Percentiles rank a stretch among this genome's conserved stretches.
phyloP scores from a whole-genome alignment of 2,888 invertebrate species.

The Chymomyza amoena region DNA sequence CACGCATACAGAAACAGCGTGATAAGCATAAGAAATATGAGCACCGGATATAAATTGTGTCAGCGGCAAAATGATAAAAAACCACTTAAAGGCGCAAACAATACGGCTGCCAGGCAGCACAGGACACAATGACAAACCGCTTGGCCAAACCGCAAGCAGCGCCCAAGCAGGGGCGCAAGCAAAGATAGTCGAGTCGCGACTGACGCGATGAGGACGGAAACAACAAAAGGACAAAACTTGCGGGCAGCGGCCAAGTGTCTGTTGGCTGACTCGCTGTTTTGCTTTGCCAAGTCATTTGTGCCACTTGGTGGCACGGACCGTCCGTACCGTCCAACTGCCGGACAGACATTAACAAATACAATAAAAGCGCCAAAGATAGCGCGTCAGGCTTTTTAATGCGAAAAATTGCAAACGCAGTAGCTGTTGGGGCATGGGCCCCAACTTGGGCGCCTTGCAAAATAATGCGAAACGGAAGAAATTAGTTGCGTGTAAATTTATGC shows the following conservation, averaged over 20 bases:
- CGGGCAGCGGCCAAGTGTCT: conserved; percentile 30
- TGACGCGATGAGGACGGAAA: conserved; percentile 46
- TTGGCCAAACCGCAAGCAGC: conserved; percentile 66
- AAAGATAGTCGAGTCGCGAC: background rate
- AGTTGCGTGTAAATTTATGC: conserved; percentile 73
- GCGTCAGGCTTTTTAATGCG: conserved; percentile 72
- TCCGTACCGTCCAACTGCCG: conserved; percentile 31
- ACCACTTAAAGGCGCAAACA: conserved; percentile 76
- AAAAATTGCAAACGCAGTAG: conserved; percentile 67
- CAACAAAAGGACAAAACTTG: conserved; percentile 71
- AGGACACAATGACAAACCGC: conserved; percentile 73
- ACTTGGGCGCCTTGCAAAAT: conserved; percentile 56
- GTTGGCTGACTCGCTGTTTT: conserved; percentile 35
- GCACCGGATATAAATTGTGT: conserved; percentile 78
- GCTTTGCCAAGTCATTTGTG: conserved; percentile 68
- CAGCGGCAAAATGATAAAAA: conserved; percentile 78
- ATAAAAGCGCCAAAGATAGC: conserved; percentile 74
- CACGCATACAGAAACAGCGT: conserved; percentile 42
- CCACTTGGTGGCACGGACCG: conserved; percentile 42
- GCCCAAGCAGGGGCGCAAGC: conserved; percentile 43
- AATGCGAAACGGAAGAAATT: conserved; percentile 73
- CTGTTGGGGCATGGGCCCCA: conserved; percentile 25
- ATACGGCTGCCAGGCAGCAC: conserved; percentile 57
- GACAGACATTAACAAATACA: conserved; percentile 69
- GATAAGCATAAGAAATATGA: conserved; percentile 78